Evolutionary conservation across 2,888 invertebrate species (phyloP), one percentile per base, ranked within the genome.

Genomic region (Nemotelus pantherinus): DNA sequence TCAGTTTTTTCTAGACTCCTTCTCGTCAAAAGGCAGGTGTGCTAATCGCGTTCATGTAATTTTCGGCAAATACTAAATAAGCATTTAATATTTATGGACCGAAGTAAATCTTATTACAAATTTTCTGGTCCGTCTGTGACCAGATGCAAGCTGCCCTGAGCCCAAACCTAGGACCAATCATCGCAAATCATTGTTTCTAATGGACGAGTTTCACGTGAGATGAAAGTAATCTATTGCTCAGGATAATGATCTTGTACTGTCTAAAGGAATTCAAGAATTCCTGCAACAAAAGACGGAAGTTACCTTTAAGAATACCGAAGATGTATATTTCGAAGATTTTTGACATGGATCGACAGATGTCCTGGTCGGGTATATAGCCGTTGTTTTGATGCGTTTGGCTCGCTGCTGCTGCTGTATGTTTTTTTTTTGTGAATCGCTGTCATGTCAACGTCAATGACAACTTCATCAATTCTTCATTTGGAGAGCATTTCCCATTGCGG

Each of bases 41-140:
- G 25, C 25, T 74, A 50, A 44, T 39, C 48, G 10, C 41, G 45
- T 47, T 44, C 60, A 48, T 39, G 50, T 47, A 48, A 60, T 48
- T 41, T 63, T 63, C 60, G 50, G 41, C 47, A 43, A 9, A 72
- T 50, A 74, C n/a, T 74, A 74, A 70, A 74, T 74, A 74, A 47
- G 74, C 74, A 74, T 74, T 74, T 47, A 74, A 74, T 74, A 43
- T 74, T 60, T 63, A 60, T 60, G 60, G 74, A 60, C 74, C 74
- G 74, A 48, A 74, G 9, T 41, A 63, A 74, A 63, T 74, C 60
- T 74, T 7, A 60, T 74, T 74, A 57, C 6, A n/a, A 43, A 63
- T 58, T 72, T 58, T 58, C 58, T n/a, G 25, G 25, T 70, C 44
- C 44, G 45, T 58, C 63, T 5, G 39, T 41, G 58, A 58, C 58